Conservation (phyloP, 2,797 vertebrate species). For the Muscicapa comitata region DNA sequence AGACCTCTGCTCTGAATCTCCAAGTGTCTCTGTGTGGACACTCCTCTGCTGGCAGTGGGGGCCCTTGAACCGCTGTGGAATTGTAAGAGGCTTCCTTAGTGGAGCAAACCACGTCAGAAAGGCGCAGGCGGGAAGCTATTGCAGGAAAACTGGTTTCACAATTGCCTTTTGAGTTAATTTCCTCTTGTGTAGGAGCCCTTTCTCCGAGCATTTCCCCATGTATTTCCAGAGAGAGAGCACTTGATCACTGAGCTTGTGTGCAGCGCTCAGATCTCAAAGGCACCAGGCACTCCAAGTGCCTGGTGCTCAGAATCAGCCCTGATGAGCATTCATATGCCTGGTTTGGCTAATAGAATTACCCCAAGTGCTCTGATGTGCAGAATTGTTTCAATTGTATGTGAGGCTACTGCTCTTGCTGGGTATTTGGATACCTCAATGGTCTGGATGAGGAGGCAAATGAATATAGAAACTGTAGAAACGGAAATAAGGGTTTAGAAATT, state of each 20-base stretch:
- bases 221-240: not conserved
- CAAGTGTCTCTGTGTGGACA: not conserved
- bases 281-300: not conserved
- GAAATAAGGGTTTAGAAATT: not conserved
- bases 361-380: not conserved
- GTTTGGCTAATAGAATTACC: not conserved
- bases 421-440: not conserved
- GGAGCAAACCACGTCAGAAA: not conserved
- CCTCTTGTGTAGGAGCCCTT: not conserved
- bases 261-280: not conserved
- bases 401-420: not conserved
- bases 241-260: not conserved
- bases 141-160: not conserved
- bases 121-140: not conserved
- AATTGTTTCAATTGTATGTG: not conserved
- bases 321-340: not conserved
- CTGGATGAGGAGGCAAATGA: not conserved
- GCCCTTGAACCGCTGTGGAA: not conserved
- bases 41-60: not conserved
- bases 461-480: not conserved
- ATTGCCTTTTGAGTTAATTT: conserved; percentile 11
- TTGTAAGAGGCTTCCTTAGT: not conserved
- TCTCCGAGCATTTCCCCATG: not conserved
- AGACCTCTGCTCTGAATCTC: not conserved
- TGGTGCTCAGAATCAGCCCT: not conserved